A percentile compares a stretch with the other conserved stretches of the same genome.
Conservation (phyloP, 2,113 vertebrate genomes). For the Podiceps cristatus region DNA sequence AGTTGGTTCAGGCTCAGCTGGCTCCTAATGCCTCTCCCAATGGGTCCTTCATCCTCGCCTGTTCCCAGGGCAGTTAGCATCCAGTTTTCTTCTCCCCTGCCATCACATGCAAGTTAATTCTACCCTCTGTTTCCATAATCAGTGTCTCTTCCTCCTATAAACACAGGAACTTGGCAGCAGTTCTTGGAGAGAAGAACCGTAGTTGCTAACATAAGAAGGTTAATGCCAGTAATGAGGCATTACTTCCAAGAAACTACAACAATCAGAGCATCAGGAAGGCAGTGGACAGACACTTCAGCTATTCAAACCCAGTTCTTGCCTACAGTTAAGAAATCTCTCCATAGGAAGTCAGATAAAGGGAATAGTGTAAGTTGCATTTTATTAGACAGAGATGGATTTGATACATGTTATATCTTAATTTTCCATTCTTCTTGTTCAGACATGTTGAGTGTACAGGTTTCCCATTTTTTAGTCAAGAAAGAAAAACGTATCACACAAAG, state of each 20-base stretch:
- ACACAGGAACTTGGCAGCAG: background rate
- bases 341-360: background rate
- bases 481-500: conserved; percentile 49
- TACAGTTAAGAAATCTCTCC: background rate
- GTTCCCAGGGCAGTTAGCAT: background rate
- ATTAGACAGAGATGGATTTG: conserved; percentile 60
- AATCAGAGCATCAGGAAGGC: background rate
- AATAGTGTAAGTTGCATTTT: conserved; percentile 42
- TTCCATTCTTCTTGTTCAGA: conserved; percentile 36
- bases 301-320: background rate
- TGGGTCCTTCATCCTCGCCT: background rate
- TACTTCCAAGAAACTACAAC: background rate
- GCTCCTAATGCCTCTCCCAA: background rate
- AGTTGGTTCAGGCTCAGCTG: background rate
- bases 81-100: background rate
- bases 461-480: conserved; percentile 43
- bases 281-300: background rate
- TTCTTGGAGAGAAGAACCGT: background rate
- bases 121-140: background rate
- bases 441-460: conserved; percentile 28
- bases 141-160: background rate
- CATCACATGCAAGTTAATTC: background rate
- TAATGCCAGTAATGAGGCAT: background rate
- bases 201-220: background rate
- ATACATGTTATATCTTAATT: conserved; percentile 43